Evolutionary conservation across 1,140 invertebrate genomes (phyloP).

Genomic region (Dolichoris vasculosae): DNA sequence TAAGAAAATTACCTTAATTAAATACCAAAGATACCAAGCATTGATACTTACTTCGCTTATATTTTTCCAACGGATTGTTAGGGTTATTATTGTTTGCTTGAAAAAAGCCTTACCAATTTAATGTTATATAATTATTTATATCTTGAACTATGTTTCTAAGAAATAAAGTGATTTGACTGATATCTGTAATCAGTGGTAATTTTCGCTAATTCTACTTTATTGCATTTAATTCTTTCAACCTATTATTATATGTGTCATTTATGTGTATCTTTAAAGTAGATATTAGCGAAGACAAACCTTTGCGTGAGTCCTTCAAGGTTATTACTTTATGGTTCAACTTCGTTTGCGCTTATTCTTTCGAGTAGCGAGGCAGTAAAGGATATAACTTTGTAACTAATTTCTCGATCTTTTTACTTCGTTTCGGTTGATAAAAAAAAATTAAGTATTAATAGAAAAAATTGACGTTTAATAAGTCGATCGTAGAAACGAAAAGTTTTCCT

Average conservation of each 20-base stretch:
- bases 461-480: not conserved
- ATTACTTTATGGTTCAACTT: not conserved
- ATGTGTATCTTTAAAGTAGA: not conserved
- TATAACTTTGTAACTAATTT: not conserved
- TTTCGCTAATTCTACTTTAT: conserved; percentile 10
- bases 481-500: not conserved
- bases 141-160: not conserved
- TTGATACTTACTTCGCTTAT: not conserved
- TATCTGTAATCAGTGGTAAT: conserved; percentile 6
- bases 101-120: not conserved
- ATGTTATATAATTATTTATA: not conserved
- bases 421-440: not conserved
- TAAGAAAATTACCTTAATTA: not conserved
- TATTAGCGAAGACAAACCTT: not conserved
- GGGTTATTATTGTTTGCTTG: not conserved
- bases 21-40: not conserved
- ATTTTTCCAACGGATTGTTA: not conserved
- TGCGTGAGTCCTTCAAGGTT: conserved; percentile 20
- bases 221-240: not conserved
- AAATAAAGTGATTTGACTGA: conserved; percentile 9
- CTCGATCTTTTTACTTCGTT: not conserved
- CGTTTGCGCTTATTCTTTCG: not conserved
- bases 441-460: not conserved
- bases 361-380: not conserved
- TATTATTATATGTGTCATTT: not conserved